These are phyloP conservation scores for Bradysia coprophila DNA, from an alignment of 1,140 invertebrate species.

Conservation along the genomic window DNA sequence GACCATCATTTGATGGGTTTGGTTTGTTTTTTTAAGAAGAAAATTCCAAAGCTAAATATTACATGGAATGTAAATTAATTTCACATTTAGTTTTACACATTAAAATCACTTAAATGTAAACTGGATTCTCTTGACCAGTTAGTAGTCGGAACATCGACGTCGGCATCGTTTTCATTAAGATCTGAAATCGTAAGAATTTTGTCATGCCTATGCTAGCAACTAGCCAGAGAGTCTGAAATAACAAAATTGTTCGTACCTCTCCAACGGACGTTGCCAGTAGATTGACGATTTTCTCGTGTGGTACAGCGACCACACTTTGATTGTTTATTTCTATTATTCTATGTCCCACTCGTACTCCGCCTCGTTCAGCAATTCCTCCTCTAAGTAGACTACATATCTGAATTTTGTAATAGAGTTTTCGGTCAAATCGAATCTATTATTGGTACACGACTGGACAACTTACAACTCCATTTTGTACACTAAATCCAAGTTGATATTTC, in stretches of 20 bases:
- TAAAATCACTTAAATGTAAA: conserved; percentile 95
- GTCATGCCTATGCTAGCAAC: no score
- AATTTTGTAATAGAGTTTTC: conserved; percentile 4
- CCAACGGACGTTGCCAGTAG: conserved; percentile 95
- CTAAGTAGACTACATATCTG: conserved; percentile 94
- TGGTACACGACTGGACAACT: conserved; percentile 26
- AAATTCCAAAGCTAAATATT: no score
- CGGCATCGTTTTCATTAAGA: conserved; percentile 99
- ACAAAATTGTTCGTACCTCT: conserved; percentile 75
- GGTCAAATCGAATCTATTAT: background rate
- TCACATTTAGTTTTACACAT: no score
- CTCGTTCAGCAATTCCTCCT: conserved; percentile 95
- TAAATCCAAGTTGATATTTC: conserved; percentile 98
- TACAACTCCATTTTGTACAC: conserved; percentile 98
- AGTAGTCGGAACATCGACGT: conserved; percentile 98
- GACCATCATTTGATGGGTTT: no score
- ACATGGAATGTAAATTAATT: no score
- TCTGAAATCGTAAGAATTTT: conserved; percentile 47
- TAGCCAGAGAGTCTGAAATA: no score
- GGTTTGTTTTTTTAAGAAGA: no score
- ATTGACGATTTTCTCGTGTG: conserved; percentile 98
- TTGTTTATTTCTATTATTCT: conserved; percentile 99
- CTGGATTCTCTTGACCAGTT: conserved; percentile 96
- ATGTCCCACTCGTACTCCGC: conserved; percentile 95
- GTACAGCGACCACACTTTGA: conserved; percentile 96